Base-by-base conservation (phyloP, 2,888 invertebrate species). In the Autographa pulchrina region DNA sequence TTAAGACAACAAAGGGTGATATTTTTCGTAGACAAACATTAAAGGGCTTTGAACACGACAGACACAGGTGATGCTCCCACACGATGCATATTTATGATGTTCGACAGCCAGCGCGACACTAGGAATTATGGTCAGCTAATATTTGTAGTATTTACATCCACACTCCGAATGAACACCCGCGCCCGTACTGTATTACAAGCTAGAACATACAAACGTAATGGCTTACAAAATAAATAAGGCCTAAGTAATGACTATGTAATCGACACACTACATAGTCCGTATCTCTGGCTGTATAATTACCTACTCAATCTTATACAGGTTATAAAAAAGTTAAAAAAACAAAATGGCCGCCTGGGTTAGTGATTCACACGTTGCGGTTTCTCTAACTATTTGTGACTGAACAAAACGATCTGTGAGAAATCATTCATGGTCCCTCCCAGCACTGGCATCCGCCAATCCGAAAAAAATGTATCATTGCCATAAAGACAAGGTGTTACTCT, bases 11-110 rank as follows among this genome's bases (percentile, higher is more conserved):
- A 93, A 92, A 92, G 91, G 89, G 90, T 92, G 91, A 92, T 92
- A 94, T 94, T 93, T 95, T 93, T 94, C 93, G 91, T 92, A 85
- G 90, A 91, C 94, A 95, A 93, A 94, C 89, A 94, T 89, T 86
- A 91, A 89, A 90, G 88, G 89, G 89, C 88, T 92, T 91, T 89
- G 89, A 92, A 89, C 91, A 93, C 87, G 92, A 92, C 87, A 87
- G 82, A 81, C 88, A 86, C 90, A 91, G 91, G 90, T 92, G 91
- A 92, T 90, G 90, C 89, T 89, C 89, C 90, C 88, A 89, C 90
- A 85, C 89, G 89, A 92, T 95, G 92, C 94, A 95, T 95, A 96
- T 96, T 94, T 93, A 95, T 95, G 91, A 92, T 88, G 92, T 94
- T 91, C 92, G 90, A 93, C 93, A 91, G 88, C 91, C 89, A 90